phyloP scores from a whole-genome alignment of 2,888 invertebrate species.

The Scaptomyza caliginosa region DNA sequence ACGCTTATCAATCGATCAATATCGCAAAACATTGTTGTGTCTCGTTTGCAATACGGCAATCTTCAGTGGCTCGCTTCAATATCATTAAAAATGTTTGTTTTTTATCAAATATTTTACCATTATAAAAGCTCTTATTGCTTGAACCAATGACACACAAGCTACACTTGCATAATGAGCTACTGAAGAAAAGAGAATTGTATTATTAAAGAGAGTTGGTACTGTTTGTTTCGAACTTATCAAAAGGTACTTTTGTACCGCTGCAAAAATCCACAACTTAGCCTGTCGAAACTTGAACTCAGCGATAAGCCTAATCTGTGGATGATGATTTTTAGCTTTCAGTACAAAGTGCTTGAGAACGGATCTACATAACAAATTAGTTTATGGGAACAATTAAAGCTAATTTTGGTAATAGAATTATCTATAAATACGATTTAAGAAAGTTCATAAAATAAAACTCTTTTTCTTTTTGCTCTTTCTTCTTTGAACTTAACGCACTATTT shows the following conservation, averaged over 20 bases:
- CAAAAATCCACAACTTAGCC: slow-evolving; percentile 8
- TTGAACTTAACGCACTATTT: slow-evolving; percentile 78
- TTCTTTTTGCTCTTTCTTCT: slow-evolving; percentile 66
- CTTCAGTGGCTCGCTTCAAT: slow-evolving; percentile 6
- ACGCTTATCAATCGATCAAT: slow-evolving; percentile 15
- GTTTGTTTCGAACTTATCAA: slow-evolving; percentile 19
- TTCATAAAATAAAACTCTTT: slow-evolving; percentile 16
- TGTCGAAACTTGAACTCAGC: slow-evolving; percentile 47
- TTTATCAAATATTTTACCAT: slow-evolving; percentile 4
- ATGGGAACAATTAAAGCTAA: neutral
- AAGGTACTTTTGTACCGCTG: slow-evolving; percentile 29
- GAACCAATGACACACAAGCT: slow-evolving; percentile 22
- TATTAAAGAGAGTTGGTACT: neutral
- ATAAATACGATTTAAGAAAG: neutral
- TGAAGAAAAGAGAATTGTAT: neutral
- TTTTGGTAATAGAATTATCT: neutral
- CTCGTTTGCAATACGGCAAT: slow-evolving; percentile 6
- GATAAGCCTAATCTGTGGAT: slow-evolving; percentile 48
- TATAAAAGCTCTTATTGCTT: slow-evolving; percentile 4
- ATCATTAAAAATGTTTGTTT: slow-evolving; percentile 8
- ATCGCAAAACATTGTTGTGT: neutral
- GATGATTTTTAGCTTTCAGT: slow-evolving; percentile 23
- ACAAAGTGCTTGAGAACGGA: slow-evolving; percentile 30
- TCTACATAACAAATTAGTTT: slow-evolving; percentile 1
- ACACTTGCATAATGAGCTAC: slow-evolving; percentile 35